A percentile compares a stretch with the other conserved stretches of the same genome.
Conservation (phyloP, 2,113 vertebrate species). For the Pardalotus punctatus region DNA sequence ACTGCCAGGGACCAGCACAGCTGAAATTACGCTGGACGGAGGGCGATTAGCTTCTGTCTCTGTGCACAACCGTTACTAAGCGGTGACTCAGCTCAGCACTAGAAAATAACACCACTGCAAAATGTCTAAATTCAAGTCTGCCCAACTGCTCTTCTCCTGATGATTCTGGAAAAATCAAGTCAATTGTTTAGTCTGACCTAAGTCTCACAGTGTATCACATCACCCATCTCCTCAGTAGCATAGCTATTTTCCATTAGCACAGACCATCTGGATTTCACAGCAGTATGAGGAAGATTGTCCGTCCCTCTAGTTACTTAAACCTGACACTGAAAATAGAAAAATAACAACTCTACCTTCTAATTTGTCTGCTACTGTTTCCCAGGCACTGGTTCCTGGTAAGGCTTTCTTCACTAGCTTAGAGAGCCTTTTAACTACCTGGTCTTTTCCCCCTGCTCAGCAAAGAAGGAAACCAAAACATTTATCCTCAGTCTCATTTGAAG, state of each 20-base stretch:
- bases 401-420: not conserved
- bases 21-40: not conserved
- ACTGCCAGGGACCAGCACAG: rapidly evolving
- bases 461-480: not conserved
- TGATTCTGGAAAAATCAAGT: not conserved
- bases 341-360: not conserved
- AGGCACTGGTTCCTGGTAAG: not conserved
- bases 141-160: not conserved
- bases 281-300: not conserved
- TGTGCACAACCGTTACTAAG: not conserved
- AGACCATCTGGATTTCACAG: not conserved
- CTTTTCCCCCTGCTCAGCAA: not conserved
- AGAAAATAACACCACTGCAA: not conserved
- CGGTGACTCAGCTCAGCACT: not conserved
- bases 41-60: not conserved
- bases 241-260: not conserved
- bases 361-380: not conserved
- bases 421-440: not conserved
- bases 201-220: not conserved
- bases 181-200: not conserved
- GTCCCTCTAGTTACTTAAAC: not conserved
- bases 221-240: not conserved
- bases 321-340: not conserved
- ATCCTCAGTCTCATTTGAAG: not conserved
- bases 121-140: not conserved